Evolutionary conservation across 2,797 vertebrate species (phyloP).

Genomic region (Danio choprae): DNA sequence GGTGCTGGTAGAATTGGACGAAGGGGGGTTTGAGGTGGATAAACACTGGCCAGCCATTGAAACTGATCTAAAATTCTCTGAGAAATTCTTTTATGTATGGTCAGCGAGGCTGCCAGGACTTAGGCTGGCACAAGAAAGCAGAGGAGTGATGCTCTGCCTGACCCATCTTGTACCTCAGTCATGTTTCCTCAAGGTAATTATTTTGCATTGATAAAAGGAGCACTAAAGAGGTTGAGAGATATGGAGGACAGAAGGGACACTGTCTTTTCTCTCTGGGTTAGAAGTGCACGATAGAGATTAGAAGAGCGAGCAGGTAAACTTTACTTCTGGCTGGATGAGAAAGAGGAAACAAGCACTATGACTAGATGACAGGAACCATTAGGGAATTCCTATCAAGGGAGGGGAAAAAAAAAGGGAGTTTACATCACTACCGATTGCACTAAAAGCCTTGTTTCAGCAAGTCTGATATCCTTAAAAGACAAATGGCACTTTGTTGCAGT

Average conservation of each 20-base stretch:
- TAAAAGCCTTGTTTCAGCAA: conserved; percentile 38
- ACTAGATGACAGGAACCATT: conserved; percentile 45
- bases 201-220: conserved; percentile 74
- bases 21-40: conserved; percentile 33
- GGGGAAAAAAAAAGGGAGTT: conserved; percentile 45
- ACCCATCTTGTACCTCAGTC: conserved; percentile 62
- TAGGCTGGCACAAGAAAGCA: conserved; percentile 64
- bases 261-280: conserved; percentile 75
- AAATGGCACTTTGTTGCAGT: conserved; percentile 34
- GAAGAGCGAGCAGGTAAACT: conserved; percentile 67
- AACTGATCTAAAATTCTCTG: conserved; percentile 72
- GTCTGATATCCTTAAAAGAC: conserved; percentile 10
- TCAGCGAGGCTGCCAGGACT: conserved; percentile 60
- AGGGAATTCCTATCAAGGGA: conserved; percentile 28
- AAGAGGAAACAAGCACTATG: conserved; percentile 47
- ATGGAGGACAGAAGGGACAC: conserved; percentile 66
- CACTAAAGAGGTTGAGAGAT: conserved; percentile 43
- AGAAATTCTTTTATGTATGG: conserved; percentile 69
- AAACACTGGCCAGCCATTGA: conserved; percentile 63
- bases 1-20: conserved; percentile 35
- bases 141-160: conserved; percentile 63
- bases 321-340: conserved; percentile 61
- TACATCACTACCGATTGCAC: conserved; percentile 24
- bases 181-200: conserved; percentile 71
- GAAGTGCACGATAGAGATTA: conserved; percentile 67